A percentile compares a stretch with the other conserved stretches of the same genome.
Conservation (phyloP, 2,888 invertebrate species). For the Scaptomyza flava region DNA sequence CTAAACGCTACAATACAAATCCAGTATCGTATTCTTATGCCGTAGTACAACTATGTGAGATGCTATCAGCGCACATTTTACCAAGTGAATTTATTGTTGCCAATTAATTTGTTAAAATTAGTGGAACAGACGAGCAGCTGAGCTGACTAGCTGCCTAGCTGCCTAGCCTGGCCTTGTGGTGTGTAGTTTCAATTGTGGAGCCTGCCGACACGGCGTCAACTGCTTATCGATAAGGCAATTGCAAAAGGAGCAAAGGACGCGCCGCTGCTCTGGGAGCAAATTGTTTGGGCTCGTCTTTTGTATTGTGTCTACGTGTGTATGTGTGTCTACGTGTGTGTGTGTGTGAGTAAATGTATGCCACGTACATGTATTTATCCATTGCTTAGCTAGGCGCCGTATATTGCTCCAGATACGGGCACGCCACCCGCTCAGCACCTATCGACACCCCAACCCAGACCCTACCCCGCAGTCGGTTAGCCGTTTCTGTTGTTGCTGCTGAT, state of each 20-base stretch:
- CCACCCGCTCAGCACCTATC: conserved; percentile 1
- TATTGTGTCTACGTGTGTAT: conserved; percentile 2
- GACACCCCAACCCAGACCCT: not conserved
- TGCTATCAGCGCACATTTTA: conserved; percentile 76
- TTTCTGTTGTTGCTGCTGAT: conserved; percentile 44
- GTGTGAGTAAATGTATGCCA: conserved; percentile 70
- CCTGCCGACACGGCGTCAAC: conserved; percentile 54
- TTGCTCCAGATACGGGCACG: conserved; percentile 29
- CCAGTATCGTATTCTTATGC: conserved; percentile 16
- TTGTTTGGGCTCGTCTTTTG: conserved; percentile 49
- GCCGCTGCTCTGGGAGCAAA: conserved; percentile 37
- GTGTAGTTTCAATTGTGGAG: conserved; percentile 69
- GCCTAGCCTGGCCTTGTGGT: conserved; percentile 49
- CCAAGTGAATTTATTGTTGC: conserved; percentile 81
- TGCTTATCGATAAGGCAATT: conserved; percentile 75
- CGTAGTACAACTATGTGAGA: conserved; percentile 39
- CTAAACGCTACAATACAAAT: not conserved
- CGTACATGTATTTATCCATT: conserved; percentile 80
- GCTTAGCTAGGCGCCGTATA: conserved; percentile 76
- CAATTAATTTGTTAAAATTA: conserved; percentile 83
- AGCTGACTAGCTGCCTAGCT: conserved; percentile 14
- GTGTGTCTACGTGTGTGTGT: not conserved
- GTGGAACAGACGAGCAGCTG: conserved; percentile 56
- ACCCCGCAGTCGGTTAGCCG: not conserved
- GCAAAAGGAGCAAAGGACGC: conserved; percentile 37